phyloP scores from a whole-genome alignment of 2,797 vertebrate genomes.

The Tiaroga cobitis region DNA sequence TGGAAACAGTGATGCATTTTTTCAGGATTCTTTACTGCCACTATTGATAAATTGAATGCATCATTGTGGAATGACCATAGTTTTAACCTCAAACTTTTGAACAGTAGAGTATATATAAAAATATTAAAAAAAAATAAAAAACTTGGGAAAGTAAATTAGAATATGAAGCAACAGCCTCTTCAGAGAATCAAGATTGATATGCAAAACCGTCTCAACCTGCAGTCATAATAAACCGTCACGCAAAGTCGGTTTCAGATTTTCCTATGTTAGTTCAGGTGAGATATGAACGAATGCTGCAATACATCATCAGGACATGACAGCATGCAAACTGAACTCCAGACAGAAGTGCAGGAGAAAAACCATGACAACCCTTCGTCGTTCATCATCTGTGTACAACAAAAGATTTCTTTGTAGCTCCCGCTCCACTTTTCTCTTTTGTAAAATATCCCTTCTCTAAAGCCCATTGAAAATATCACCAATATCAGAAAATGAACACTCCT shows the following conservation, averaged over 20 bases:
- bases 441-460: conserved; percentile 7
- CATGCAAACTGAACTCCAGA: conserved; percentile 33
- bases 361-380: conserved; percentile 67
- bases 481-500: conserved; percentile 43
- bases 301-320: conserved; percentile 31
- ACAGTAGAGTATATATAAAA: too few species aligned
- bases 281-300: background rate
- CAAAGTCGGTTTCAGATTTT: conserved; percentile 22
- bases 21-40: background rate
- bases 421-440: conserved; percentile 34
- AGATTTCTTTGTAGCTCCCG: conserved; percentile 41
- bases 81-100: background rate
- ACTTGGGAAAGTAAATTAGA: too few species aligned
- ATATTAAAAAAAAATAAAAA: too few species aligned
- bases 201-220: background rate
- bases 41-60: background rate
- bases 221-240: background rate
- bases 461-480: conserved; percentile 33
- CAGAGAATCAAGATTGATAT: background rate
- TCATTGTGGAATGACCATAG: background rate
- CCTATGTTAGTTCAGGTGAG: conserved; percentile 14
- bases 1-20: too few species aligned
- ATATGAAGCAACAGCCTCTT: too few species aligned
- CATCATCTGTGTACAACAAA: conserved; percentile 46
- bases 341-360: conserved; percentile 51